phyloP scores from a whole-genome alignment of 2,113 vertebrate genomes.

The Laticauda laticaudata region DNA sequence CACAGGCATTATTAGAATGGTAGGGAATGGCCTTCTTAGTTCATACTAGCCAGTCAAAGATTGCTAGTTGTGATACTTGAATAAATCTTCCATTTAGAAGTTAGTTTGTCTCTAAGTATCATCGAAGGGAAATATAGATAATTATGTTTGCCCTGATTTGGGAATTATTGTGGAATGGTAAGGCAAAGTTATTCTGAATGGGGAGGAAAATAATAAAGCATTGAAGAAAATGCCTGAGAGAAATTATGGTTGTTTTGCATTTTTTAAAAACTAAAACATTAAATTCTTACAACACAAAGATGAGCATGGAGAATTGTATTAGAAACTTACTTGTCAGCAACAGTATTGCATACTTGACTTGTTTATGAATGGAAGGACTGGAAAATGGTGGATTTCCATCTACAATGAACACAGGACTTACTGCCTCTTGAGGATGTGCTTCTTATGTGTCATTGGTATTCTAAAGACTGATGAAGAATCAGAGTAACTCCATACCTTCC shows the following conservation, averaged over 20 bases:
- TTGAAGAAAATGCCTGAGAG: neutral
- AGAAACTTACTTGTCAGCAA: slow-evolving; percentile 39
- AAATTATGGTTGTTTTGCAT: neutral
- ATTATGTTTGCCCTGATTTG: neutral
- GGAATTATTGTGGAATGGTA: neutral
- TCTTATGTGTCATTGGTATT: slow-evolving; percentile 35
- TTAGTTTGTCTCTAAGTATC: neutral
- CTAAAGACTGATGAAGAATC: slow-evolving; percentile 13
- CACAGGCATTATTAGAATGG: neutral
- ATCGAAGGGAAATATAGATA: neutral
- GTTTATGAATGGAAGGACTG: neutral
- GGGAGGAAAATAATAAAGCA: neutral
- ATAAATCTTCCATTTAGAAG: neutral
- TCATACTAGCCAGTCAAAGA: neutral
- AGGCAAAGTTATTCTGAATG: neutral
- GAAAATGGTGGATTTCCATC: slow-evolving; percentile 15
- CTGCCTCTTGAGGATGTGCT: slow-evolving; percentile 32
- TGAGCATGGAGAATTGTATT: slow-evolving; percentile 3
- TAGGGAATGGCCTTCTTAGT: neutral
- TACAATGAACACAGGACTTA: slow-evolving; percentile 24
- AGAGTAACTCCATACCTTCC: neutral
- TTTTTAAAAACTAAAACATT: neutral
- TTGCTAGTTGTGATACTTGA: neutral
- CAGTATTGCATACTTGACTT: neutral
- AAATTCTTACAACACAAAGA: neutral